Base-by-base conservation (phyloP, 2,797 vertebrate species). In the Enteromius argenteus region DNA sequence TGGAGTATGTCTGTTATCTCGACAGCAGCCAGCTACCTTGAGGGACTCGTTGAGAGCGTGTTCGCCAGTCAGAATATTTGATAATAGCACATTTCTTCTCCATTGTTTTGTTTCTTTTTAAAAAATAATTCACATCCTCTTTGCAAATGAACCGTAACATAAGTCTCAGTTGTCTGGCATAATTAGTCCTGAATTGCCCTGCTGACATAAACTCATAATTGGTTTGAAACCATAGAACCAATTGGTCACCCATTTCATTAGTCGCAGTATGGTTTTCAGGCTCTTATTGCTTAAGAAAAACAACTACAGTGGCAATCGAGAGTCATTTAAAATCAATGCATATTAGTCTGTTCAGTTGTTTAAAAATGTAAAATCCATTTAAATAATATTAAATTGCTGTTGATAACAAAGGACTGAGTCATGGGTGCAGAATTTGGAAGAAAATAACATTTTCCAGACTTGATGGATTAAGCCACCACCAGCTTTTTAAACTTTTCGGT, bases 1-100 rank as follows among this genome's bases (percentile, higher is more conserved):
- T 84, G 66, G 21, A 66, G 39, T 30, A 84, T 79, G 60, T 68
- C 49, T 67, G 68, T 86, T 85, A 87, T 83, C 84, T 87, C 62
- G 13, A 42, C 64, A 68, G 49, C 71, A 76, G 79, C 71, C 75
- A 76, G 46, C 74, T 62, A 77, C 76, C 68, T 87, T 53, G 21
- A 81, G 78, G 58, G 83, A 72, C 35, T 81, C 23, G 6, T 75
- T 69, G 19, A 75, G 72, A 37, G 53, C 7, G 7, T 60, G 56
- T 73, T 81, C 13, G 3, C 49, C 39, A 23, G 53, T 62, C 56
- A 15, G 13, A n/a, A 66, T 66, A 39, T 74, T 74, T 81, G 7
- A 23, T 37, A 46, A 62, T 17, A 15, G 11, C 39, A 42, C 42
- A 49, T 62, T 68, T 84, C 14, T 27, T 35, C 21, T 49, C 14